Percentiles rank a stretch among this genome's conserved stretches.
Conservation (phyloP, 1,140 invertebrate genomes). For the Thaumetopoea pityocampa region DNA sequence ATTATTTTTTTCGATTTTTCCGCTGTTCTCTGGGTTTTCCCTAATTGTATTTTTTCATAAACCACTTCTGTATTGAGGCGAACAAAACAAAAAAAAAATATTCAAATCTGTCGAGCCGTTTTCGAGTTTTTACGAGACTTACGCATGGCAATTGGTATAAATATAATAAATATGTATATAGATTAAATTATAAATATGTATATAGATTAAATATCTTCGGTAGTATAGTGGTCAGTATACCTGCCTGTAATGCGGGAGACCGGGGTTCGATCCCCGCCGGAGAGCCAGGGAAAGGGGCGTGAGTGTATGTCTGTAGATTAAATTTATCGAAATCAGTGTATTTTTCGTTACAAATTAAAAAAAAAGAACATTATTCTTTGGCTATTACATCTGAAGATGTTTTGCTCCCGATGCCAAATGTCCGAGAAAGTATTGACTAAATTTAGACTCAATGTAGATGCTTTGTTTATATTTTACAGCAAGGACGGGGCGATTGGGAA, state of each 20-base stretch:
- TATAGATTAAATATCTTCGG: too few relatives aligned
- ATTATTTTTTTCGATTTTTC: not conserved
- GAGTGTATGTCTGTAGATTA: not conserved
- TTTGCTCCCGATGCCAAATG: slow-evolving; percentile 21
- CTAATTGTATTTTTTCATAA: too few relatives aligned
- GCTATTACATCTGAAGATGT: slow-evolving; percentile 16
- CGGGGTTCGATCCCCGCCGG: too few relatives aligned
- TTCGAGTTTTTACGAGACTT: too few relatives aligned
- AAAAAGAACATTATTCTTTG: not conserved
- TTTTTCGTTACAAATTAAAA: not conserved
- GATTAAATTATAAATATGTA: not conserved
- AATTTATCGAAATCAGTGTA: not conserved
- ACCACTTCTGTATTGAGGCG: too few relatives aligned
- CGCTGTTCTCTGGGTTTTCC: too few relatives aligned
- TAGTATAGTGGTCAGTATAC: too few relatives aligned
- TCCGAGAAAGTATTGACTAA: slow-evolving; percentile 21
- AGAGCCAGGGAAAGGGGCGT: too few relatives aligned
- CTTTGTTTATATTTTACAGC: slow-evolving; percentile 10
- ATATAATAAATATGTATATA: slow-evolving; percentile 2
- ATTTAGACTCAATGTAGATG: slow-evolving; percentile 14
- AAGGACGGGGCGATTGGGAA: slow-evolving; percentile 6
- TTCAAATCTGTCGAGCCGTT: too few relatives aligned
- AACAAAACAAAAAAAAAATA: too few relatives aligned
- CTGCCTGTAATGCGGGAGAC: too few relatives aligned
- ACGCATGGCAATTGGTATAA: too few relatives aligned